Percentiles rank a stretch among this genome's conserved stretches.
Conservation (phyloP, 1,140 invertebrate species). For the Temnothorax curvispinosus region DNA sequence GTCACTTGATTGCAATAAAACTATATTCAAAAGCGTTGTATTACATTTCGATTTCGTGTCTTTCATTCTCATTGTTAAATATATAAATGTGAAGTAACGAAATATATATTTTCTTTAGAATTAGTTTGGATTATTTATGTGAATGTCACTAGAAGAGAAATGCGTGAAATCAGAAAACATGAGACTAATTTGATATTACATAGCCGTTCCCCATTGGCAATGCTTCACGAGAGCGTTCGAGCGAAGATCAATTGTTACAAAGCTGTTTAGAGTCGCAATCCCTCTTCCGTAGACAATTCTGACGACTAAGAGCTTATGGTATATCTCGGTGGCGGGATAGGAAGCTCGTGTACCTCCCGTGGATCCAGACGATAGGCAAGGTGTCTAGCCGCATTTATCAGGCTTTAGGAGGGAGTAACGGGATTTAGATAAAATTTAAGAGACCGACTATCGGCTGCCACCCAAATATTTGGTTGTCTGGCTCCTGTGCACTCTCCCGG, state of each 20-base stretch:
- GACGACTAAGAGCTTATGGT: not conserved
- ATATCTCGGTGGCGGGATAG: slow-evolving; percentile 17
- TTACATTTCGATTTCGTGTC: not conserved
- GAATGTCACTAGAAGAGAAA: not conserved
- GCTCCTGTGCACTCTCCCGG: slow-evolving; percentile 23
- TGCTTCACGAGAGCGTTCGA: not conserved
- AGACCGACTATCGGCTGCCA: slow-evolving; percentile 70
- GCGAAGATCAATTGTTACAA: not conserved
- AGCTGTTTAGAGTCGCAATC: not conserved
- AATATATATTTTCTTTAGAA: not conserved
- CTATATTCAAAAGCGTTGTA: not conserved
- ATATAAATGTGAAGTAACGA: not conserved
- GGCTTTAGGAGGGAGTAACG: slow-evolving; percentile 65
- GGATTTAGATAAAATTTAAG: slow-evolving; percentile 64
- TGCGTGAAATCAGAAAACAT: not conserved
- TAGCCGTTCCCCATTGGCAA: too few relatives aligned
- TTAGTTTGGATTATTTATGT: not conserved
- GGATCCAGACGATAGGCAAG: slow-evolving; percentile 77
- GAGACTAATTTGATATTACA: not conserved
- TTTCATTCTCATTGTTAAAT: too few relatives aligned
- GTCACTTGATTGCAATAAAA: not conserved
- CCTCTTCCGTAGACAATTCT: slow-evolving; percentile 8
- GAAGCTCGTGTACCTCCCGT: slow-evolving; percentile 64
- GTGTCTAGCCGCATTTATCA: slow-evolving; percentile 69
- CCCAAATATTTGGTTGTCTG: slow-evolving; percentile 73